These are phyloP conservation scores for Psittacula echo DNA, from an alignment of 2,797 vertebrate genomes.

Conservation along the genomic window DNA sequence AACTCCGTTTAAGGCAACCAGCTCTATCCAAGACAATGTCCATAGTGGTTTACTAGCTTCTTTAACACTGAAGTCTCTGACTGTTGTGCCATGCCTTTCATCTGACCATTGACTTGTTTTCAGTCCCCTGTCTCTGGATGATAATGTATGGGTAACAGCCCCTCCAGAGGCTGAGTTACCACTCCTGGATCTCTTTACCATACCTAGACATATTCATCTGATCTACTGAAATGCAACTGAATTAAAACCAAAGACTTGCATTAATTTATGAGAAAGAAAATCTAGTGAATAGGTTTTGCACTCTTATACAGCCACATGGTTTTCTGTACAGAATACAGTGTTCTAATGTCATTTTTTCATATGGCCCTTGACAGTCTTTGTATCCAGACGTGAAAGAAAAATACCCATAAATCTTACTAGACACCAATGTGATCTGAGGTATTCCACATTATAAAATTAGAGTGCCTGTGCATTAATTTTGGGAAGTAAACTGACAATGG, in stretches of 20 bases:
- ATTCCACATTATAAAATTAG: not conserved
- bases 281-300: not conserved
- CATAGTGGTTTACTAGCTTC: rapidly evolving
- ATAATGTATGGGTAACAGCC: not conserved
- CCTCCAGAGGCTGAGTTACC: not conserved
- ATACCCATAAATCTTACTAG: not conserved
- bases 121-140: not conserved
- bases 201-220: not conserved
- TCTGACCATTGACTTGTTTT: not conserved
- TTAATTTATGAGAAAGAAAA: not conserved
- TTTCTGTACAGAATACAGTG: not conserved
- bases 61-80: not conserved
- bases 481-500: not conserved
- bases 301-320: not conserved
- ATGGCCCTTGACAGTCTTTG: not conserved
- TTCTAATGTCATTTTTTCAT: not conserved
- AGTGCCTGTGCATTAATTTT: not conserved
- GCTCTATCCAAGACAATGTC: not conserved
- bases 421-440: not conserved
- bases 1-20: not conserved
- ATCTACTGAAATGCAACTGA: not conserved
- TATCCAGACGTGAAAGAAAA: not conserved
- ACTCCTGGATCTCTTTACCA: not conserved
- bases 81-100: not conserved
- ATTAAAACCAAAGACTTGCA: not conserved